These are phyloP conservation scores for Pituophis catenifer DNA, from an alignment of 2,113 vertebrate species.

Conservation along the genomic window DNA sequence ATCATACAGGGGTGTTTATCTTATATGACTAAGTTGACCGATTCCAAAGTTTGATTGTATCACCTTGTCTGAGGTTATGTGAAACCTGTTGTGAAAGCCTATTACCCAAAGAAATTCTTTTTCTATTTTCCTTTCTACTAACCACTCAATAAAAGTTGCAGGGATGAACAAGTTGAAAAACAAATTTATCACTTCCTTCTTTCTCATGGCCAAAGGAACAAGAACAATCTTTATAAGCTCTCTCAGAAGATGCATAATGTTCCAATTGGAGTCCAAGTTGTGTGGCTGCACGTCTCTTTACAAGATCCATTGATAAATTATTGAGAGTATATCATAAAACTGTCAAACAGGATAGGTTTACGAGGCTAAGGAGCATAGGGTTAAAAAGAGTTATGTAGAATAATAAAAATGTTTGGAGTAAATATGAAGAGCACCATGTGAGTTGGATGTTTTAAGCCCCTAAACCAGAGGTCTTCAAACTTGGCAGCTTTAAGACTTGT, in stretches of 20 bases:
- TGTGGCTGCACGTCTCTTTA: background rate
- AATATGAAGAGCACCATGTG: background rate
- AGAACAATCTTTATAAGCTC: slow-evolving; percentile 45
- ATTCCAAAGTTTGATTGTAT: background rate
- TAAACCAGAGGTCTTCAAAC: no score
- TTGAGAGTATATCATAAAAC: background rate
- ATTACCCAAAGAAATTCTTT: background rate
- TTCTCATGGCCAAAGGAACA: slow-evolving; percentile 46
- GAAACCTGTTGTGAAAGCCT: slow-evolving; percentile 5
- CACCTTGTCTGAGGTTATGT: background rate
- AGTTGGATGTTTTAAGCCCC: background rate
- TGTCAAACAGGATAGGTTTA: background rate
- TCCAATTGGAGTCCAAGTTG: slow-evolving; percentile 2
- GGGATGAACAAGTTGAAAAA: slow-evolving; percentile 38
- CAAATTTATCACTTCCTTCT: slow-evolving; percentile 60
- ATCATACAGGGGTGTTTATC: background rate
- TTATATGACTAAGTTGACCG: background rate
- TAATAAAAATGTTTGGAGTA: slow-evolving; percentile 2
- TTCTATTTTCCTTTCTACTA: background rate
- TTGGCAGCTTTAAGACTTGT: no score
- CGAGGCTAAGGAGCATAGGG: background rate
- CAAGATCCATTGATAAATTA: background rate
- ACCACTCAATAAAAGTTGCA: slow-evolving; percentile 32
- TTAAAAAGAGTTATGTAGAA: background rate
- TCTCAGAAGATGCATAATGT: background rate